Evolutionary conservation across 2,113 vertebrate species (phyloP).

Genomic region (Nesogale talazaci): DNA sequence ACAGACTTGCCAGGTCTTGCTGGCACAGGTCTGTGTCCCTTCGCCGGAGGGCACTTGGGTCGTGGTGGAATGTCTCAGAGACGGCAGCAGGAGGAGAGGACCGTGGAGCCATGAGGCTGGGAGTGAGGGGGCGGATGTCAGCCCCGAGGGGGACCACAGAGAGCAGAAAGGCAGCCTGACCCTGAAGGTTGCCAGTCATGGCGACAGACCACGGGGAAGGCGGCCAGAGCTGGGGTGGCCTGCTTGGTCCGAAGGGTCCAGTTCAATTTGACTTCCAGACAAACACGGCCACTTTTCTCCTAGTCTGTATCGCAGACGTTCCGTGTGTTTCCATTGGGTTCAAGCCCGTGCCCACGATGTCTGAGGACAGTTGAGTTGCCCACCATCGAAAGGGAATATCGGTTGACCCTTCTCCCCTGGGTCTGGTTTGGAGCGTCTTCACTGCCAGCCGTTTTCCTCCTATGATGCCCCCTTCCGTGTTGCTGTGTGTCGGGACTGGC

Average conservation of each 20-base stretch:
- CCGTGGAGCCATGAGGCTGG: neutral
- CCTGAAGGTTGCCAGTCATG: neutral
- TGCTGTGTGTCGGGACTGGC: neutral
- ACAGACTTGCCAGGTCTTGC: conserved; percentile 38
- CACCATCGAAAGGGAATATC: neutral
- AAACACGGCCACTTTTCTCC: neutral
- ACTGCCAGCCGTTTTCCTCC: neutral
- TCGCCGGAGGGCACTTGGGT: neutral
- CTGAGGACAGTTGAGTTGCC: neutral
- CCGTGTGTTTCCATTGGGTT: neutral
- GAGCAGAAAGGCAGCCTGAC: neutral
- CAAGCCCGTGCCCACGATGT: neutral
- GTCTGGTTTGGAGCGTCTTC: neutral
- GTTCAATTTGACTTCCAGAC: neutral
- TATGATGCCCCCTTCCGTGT: neutral
- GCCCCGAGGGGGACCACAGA: neutral
- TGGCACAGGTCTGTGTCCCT: conserved; percentile 28
- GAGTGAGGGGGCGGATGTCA: neutral
- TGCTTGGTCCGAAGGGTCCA: neutral
- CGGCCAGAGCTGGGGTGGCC: neutral
- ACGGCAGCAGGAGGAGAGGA: neutral
- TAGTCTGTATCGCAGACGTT: neutral
- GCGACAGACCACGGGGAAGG: neutral
- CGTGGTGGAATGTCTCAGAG: neutral
- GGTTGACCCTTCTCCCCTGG: neutral